A percentile compares a stretch with the other conserved stretches of the same genome.
These are phyloP conservation scores for Phaethon lepturus DNA, from an alignment of 2,113 vertebrate species.

Conservation along the genomic window DNA sequence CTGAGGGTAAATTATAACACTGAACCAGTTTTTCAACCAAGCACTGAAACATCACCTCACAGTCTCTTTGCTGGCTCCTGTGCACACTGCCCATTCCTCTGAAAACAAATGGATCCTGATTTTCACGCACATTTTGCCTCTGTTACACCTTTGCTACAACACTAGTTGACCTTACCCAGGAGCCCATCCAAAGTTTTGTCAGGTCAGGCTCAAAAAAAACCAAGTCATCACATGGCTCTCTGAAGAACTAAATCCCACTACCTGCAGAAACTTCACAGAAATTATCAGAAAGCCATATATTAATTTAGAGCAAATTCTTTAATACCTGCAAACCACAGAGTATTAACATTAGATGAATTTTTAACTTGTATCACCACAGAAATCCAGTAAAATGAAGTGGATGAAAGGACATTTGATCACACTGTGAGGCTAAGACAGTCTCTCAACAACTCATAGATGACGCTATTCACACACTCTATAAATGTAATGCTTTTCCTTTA, in stretches of 20 bases:
- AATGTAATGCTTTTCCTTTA: neutral
- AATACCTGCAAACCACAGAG: neutral
- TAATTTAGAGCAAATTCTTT: neutral
- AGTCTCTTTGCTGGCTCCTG: neutral
- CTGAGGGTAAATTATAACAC: neutral
- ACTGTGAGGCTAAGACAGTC: neutral
- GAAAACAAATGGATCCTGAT: neutral
- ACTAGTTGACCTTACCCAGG: neutral
- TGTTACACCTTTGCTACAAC: neutral
- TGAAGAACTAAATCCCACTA: neutral
- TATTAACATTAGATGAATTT: neutral
- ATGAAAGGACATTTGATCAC: neutral
- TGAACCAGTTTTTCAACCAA: neutral
- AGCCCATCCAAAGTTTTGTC: neutral
- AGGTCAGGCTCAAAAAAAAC: neutral
- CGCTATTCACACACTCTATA: too few species aligned
- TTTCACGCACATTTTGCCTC: neutral
- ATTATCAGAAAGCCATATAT: neutral
- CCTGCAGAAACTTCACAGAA: neutral
- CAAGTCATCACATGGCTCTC: neutral
- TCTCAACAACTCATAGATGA: neutral
- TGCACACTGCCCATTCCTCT: accelerated
- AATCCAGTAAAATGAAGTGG: neutral
- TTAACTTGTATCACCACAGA: neutral
- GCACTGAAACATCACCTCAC: neutral